phyloP scores from a whole-genome alignment of 2,797 vertebrate species.

The Ambastaia sidthimunki region DNA sequence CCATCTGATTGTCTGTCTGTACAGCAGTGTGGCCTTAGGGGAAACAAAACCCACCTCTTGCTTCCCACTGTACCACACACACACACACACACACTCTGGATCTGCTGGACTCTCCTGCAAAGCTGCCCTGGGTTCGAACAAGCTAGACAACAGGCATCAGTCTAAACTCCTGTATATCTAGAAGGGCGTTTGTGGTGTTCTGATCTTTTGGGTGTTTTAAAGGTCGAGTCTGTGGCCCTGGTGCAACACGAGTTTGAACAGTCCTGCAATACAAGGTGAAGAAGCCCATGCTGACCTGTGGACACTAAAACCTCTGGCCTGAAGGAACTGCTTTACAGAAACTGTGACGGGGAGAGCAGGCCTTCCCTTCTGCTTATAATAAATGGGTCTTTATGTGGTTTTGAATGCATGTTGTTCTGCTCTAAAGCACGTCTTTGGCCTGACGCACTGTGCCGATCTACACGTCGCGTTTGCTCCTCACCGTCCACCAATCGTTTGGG shows the following conservation, averaged over 20 bases:
- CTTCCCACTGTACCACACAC: slow-evolving; percentile 9
- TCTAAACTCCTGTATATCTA: slow-evolving; percentile 21
- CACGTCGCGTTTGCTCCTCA: not conserved
- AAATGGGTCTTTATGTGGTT: slow-evolving; percentile 33
- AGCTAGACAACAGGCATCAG: not conserved
- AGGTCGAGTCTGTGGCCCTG: slow-evolving; percentile 6
- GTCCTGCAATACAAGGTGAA: slow-evolving; percentile 21
- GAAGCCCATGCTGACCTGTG: slow-evolving; percentile 33
- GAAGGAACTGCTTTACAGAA: slow-evolving; percentile 5
- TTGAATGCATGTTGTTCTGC: slow-evolving; percentile 61
- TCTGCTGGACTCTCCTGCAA: slow-evolving; percentile 38
- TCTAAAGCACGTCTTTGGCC: slow-evolving; percentile 44
- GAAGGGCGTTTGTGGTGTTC: not conserved
- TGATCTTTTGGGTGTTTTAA: slow-evolving; percentile 4
- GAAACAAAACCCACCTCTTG: slow-evolving; percentile 36
- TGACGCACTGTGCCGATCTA: slow-evolving; percentile 20
- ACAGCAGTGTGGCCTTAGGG: slow-evolving; percentile 65
- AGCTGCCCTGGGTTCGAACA: slow-evolving; percentile 29
- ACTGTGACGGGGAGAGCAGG: not conserved
- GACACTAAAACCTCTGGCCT: not conserved
- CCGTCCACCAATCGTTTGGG: not conserved
- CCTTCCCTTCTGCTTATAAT: slow-evolving; percentile 42
- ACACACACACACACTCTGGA: slow-evolving; percentile 8
- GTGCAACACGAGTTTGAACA: slow-evolving; percentile 27
- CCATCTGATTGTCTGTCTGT: slow-evolving; percentile 49